A percentile compares a stretch with the other conserved stretches of the same genome.
Conservation (phyloP, 2,797 vertebrate genomes). For the Karalla daura region DNA sequence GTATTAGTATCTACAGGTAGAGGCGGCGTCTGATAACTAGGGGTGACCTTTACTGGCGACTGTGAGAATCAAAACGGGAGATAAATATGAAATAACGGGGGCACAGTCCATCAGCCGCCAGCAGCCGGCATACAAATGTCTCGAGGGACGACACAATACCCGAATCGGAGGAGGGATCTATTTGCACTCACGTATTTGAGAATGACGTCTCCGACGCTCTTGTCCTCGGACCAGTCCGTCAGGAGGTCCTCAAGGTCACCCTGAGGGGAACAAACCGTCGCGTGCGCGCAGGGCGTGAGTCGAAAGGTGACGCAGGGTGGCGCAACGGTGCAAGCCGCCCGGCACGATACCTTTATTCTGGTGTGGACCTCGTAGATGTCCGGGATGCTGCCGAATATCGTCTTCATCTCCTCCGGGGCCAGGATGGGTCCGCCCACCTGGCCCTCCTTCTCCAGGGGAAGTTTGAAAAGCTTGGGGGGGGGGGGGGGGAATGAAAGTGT, state of each 20-base stretch:
- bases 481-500: no score
- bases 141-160: no score
- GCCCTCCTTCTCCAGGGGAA: conserved; percentile 94
- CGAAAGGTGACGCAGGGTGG: no score
- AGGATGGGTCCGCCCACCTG: conserved; percentile 97
- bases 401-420: conserved; percentile 96
- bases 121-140: no score
- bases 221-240: conserved; percentile 93
- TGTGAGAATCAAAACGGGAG: no score
- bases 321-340: no score
- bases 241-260: conserved; percentile 94
- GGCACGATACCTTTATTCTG: conserved; percentile 90
- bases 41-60: no score
- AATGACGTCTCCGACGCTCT: conserved; percentile 93
- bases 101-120: no score
- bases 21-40: no score
- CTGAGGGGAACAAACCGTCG: conserved; percentile 77
- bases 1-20: no score
- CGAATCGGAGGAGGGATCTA: not conserved
- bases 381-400: conserved; percentile 98
- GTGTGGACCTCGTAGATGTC: conserved; percentile 97
- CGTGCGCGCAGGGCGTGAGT: no score
- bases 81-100: no score
- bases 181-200: conserved; percentile 93
- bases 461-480: conserved; percentile 96